phyloP scores from a whole-genome alignment of 2,797 vertebrate genomes.

The Oophaga sylvatica region DNA sequence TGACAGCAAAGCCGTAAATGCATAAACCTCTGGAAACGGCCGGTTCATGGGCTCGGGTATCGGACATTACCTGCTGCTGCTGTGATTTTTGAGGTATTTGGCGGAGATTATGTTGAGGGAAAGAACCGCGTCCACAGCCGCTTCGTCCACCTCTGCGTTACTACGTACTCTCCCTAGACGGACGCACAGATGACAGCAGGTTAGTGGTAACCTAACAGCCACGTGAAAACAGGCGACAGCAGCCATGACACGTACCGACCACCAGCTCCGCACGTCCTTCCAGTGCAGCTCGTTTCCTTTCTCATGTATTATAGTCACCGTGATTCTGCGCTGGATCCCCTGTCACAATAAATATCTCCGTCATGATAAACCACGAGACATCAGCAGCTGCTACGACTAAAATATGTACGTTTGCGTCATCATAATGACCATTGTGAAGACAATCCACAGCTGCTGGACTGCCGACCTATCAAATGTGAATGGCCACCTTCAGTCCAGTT shows the following conservation, averaged over 20 bases:
- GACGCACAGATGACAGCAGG: not conserved
- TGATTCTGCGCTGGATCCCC: constrained; percentile 97
- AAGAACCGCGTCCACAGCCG: constrained; percentile 88
- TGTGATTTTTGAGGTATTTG: constrained; percentile 95
- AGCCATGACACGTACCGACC: constrained; percentile 83
- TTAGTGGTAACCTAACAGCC: not conserved
- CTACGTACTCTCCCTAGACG: constrained; percentile 88
- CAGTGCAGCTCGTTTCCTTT: constrained; percentile 96
- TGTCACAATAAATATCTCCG: constrained; percentile 63
- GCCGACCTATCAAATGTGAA: too few species aligned
- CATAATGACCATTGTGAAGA: too few species aligned
- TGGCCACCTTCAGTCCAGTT: too few species aligned
- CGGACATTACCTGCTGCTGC: constrained; percentile 73
- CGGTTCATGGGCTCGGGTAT: not conserved
- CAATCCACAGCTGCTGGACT: too few species aligned
- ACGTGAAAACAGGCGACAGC: not conserved
- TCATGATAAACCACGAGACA: not conserved
- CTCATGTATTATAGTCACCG: constrained; percentile 95
- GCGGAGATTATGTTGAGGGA: constrained; percentile 98
- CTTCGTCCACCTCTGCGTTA: constrained; percentile 91
- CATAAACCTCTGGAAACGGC: not conserved
- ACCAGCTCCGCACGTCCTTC: constrained; percentile 98
- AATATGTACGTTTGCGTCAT: too few species aligned
- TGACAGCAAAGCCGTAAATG: constrained; percentile 26
- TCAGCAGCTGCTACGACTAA: too few species aligned